Conservation (phyloP, 2,113 vertebrate genomes). For the Lepus americanus region DNA sequence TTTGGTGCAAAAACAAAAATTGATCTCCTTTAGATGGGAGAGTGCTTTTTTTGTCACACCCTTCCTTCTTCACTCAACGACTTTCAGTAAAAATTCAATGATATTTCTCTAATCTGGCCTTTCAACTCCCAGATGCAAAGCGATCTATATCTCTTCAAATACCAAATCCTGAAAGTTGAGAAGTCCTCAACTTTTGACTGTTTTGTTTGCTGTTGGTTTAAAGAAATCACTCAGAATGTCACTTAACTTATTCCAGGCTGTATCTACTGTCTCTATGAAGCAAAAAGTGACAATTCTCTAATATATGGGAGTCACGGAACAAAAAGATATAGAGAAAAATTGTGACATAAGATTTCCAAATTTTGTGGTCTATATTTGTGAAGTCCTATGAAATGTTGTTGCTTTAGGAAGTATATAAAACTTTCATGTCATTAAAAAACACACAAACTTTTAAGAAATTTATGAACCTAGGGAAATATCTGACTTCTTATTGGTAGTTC, state of each 20-base stretch:
- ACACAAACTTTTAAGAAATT: not conserved
- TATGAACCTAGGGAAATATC: not conserved
- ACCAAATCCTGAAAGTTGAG: not conserved
- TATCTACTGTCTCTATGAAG: not conserved
- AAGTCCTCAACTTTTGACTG: not conserved
- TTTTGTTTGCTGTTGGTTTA: not conserved
- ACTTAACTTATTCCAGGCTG: not conserved
- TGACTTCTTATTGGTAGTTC: not conserved
- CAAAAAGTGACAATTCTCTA: not conserved
- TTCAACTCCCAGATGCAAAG: not conserved
- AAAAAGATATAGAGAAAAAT: not conserved
- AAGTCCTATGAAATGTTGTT: not conserved
- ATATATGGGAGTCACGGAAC: not conserved
- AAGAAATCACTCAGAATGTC: not conserved
- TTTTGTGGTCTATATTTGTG: not conserved
- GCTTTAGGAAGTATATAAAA: not conserved
- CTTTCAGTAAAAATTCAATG: not conserved
- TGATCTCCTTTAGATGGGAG: not conserved
- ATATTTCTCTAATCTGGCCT: not conserved
- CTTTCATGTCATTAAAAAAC: not conserved
- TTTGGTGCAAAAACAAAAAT: not conserved
- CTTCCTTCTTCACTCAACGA: not conserved
- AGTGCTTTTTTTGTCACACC: not conserved
- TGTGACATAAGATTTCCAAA: not conserved
- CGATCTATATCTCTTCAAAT: not conserved